phyloP scores from a whole-genome alignment of 2,113 vertebrate genomes.

The Scopus umbretta region DNA sequence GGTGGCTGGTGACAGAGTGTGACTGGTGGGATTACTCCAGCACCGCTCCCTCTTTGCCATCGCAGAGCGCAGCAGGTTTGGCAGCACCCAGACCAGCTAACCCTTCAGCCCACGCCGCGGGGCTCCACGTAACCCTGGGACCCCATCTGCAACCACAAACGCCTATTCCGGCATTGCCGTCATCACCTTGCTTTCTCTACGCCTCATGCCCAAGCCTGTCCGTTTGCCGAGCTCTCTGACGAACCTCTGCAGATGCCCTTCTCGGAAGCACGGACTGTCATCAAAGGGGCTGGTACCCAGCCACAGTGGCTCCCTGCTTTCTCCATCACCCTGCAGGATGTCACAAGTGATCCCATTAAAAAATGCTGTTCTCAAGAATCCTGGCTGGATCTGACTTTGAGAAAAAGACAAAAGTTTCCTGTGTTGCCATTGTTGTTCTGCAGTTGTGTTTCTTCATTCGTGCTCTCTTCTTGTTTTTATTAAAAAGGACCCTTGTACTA shows the following conservation, averaged over 20 bases:
- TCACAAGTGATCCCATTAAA: background rate
- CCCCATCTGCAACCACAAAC: background rate
- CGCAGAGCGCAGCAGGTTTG: background rate
- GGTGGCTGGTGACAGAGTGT: conserved; percentile 63
- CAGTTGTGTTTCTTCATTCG: background rate
- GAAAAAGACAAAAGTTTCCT: conserved; percentile 48
- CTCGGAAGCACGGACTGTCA: conserved; percentile 38
- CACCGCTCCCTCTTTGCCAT: conserved; percentile 11
- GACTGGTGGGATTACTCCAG: conserved; percentile 19
- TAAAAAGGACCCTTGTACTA: conserved; percentile 70
- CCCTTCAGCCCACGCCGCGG: conserved; percentile 22
- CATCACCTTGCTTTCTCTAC: background rate
- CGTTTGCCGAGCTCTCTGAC: background rate
- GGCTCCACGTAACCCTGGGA: background rate
- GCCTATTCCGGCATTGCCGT: background rate
- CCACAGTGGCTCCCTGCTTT: background rate
- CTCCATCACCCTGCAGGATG: background rate
- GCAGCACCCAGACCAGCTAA: conserved; percentile 34
- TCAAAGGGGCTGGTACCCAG: conserved; percentile 20
- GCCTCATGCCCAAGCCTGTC: conserved; percentile 13
- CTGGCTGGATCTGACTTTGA: conserved; percentile 53
- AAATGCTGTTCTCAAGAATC: conserved; percentile 21
- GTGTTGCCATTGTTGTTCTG: background rate
- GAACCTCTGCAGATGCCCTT: conserved; percentile 1
- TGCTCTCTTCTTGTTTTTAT: conserved; percentile 45